Conservation (phyloP, 2,888 invertebrate genomes). For the Elaeidobius kamerunicus region DNA sequence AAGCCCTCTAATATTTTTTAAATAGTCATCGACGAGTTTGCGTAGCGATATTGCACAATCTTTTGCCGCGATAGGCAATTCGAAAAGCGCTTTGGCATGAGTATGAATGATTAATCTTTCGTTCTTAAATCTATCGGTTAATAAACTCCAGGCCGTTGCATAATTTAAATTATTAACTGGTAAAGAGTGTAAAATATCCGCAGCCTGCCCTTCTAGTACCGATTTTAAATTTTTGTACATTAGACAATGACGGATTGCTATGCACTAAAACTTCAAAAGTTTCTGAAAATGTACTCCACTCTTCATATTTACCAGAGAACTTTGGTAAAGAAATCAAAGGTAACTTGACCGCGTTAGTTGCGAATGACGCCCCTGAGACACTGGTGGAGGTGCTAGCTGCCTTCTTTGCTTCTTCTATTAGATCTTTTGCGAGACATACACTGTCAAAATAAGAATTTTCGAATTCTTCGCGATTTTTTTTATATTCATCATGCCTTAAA, state of each 20-base stretch:
- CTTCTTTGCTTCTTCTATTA: background rate
- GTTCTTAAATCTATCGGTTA: background rate
- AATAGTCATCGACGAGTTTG: background rate
- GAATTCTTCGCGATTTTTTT: no score
- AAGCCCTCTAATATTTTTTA: conserved; percentile 1
- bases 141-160: background rate
- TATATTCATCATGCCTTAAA: no score
- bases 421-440: background rate
- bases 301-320: background rate
- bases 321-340: background rate
- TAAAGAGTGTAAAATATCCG: background rate
- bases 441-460: background rate
- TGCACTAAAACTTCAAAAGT: background rate
- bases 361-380: background rate
- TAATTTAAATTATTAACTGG: background rate
- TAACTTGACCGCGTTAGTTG: background rate
- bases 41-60: background rate
- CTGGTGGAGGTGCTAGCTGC: background rate
- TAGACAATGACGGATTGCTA: background rate
- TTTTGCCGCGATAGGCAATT: background rate
- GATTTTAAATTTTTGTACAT: background rate
- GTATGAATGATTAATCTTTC: background rate
- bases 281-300: background rate
- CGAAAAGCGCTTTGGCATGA: background rate
- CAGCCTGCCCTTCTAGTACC: background rate